Percentiles rank a stretch among this genome's conserved stretches.
Conservation (phyloP, 2,888 invertebrate genomes). For the Agriotes lineatus region DNA sequence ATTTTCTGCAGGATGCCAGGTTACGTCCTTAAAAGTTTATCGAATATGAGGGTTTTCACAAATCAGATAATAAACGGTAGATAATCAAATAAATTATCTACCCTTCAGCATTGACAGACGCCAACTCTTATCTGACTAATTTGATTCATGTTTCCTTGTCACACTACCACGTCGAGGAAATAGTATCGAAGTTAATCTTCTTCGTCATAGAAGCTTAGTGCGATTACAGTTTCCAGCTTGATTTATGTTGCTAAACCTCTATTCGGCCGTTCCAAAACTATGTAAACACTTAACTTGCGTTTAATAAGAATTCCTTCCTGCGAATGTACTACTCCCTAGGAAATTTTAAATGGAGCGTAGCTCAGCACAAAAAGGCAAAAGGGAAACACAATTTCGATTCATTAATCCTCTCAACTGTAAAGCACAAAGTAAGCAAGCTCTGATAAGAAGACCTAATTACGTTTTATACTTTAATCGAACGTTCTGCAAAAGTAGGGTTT, state of each 20-base stretch:
- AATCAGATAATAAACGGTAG: conserved; percentile 8
- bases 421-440: conserved; percentile 20
- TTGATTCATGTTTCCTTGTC: conserved; percentile 31
- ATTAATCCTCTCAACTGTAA: conserved; percentile 16
- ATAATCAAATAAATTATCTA: conserved; percentile 11
- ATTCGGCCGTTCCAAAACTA: background rate
- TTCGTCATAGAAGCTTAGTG: background rate
- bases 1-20: no score
- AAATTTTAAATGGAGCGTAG: background rate
- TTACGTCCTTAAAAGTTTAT: no score
- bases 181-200: conserved; percentile 27
- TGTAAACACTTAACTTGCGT: background rate
- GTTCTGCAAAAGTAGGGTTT: conserved; percentile 13
- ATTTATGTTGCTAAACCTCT: conserved; percentile 1
- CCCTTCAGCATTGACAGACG: conserved; percentile 22
- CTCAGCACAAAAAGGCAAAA: background rate
- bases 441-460: conserved; percentile 25
- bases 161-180: conserved; percentile 27
- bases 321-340: background rate
- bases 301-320: background rate
- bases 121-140: conserved; percentile 20
- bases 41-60: no score
- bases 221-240: conserved; percentile 11
- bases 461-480: conserved; percentile 23
- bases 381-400: conserved; percentile 12